These are phyloP conservation scores for Pangasianodon hypophthalmus DNA, from an alignment of 2,113 vertebrate species.

Conservation along the genomic window DNA sequence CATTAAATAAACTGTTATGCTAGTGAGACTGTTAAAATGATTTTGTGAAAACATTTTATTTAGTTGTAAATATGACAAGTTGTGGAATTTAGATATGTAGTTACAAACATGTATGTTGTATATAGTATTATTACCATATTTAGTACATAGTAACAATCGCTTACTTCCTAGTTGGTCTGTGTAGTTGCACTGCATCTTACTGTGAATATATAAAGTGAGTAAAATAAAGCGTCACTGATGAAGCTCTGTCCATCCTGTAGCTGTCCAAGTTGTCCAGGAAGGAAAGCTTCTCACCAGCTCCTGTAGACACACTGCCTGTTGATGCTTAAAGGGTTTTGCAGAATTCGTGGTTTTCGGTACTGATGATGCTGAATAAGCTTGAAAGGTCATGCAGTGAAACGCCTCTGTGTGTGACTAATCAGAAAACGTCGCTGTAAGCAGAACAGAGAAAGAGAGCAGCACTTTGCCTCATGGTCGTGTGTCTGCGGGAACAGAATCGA, in stretches of 20 bases:
- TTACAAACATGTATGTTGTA: background rate
- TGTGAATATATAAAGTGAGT: background rate
- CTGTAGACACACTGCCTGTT: background rate
- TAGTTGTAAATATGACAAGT: background rate
- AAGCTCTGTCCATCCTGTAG: background rate
- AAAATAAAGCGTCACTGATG: background rate
- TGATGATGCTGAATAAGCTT: slow-evolving; percentile 23
- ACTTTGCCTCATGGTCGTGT: slow-evolving; percentile 14
- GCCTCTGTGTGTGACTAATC: slow-evolving; percentile 30
- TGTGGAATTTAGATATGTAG: background rate
- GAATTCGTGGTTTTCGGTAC: background rate
- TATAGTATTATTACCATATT: background rate
- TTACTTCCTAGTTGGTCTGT: background rate
- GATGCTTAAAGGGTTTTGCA: slow-evolving; percentile 23
- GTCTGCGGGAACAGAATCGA: slow-evolving; percentile 14
- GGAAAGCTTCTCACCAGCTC: background rate
- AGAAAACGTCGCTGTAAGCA: slow-evolving; percentile 21
- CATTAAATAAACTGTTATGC: background rate
- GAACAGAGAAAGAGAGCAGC: slow-evolving; percentile 18
- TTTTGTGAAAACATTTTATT: background rate
- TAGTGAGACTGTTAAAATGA: background rate
- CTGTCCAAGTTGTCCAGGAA: background rate
- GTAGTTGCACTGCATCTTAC: background rate
- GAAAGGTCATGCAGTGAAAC: slow-evolving; percentile 26
- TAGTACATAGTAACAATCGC: background rate